phyloP scores from a whole-genome alignment of 2,113 vertebrate genomes.

The Zosterops pallidus region DNA sequence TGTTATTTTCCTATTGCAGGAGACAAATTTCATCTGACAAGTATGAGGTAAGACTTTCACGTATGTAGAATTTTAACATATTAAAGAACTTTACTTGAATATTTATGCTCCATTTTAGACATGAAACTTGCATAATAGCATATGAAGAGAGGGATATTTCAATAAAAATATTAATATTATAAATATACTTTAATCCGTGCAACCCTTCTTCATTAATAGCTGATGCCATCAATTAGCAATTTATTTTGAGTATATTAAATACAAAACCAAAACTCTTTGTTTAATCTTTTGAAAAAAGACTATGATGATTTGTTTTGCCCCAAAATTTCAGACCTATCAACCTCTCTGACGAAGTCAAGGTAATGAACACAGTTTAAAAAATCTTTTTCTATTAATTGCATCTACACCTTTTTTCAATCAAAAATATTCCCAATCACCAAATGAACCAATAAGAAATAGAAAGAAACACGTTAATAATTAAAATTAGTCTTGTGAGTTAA shows the following conservation, averaged over 20 bases:
- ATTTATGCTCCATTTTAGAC: background rate
- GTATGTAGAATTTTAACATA: background rate
- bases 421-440: background rate
- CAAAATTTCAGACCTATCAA: background rate
- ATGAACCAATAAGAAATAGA: background rate
- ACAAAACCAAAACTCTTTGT: background rate
- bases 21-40: background rate
- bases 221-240: background rate
- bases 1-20: background rate
- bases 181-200: background rate
- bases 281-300: background rate
- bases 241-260: background rate
- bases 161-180: background rate
- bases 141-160: background rate
- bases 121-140: background rate
- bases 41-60: background rate
- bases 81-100: background rate
- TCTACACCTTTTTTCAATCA: background rate
- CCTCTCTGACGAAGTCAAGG: background rate
- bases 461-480: background rate
- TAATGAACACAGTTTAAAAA: background rate
- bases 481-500: background rate
- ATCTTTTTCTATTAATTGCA: background rate
- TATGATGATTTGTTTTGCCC: background rate
- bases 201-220: background rate